phyloP scores from a whole-genome alignment of 2,113 vertebrate genomes.

The Erythrocebus patas region DNA sequence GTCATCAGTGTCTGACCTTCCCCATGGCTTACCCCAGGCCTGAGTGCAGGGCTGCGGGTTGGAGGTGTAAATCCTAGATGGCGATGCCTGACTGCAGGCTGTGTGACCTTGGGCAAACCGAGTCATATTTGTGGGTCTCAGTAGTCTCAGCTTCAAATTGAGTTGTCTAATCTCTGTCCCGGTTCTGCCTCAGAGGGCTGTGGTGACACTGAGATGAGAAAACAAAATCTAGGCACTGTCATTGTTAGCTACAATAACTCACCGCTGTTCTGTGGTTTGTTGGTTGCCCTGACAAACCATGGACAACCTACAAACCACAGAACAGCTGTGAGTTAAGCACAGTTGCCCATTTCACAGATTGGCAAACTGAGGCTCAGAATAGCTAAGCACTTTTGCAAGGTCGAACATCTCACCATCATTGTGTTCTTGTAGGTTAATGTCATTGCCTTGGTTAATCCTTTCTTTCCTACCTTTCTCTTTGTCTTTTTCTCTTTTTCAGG shows the following conservation, averaged over 20 bases:
- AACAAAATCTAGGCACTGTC: not conserved
- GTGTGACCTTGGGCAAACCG: not conserved
- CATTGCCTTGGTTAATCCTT: not conserved
- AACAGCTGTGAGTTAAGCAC: not conserved
- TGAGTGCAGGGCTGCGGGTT: not conserved
- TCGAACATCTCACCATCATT: rapidly evolving
- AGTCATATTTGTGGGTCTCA: not conserved
- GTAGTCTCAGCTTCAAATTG: not conserved
- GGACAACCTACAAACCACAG: not conserved
- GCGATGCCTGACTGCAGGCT: rapidly evolving
- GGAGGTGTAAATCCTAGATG: not conserved
- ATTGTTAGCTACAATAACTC: too few relatives aligned
- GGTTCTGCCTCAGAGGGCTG: not conserved
- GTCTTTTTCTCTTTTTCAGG: not conserved
- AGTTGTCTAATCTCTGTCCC: too few relatives aligned
- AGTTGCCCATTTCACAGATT: not conserved
- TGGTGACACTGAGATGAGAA: not conserved
- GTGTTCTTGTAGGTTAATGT: not conserved
- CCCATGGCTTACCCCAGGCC: not conserved
- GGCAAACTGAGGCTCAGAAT: not conserved
- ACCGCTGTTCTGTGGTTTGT: too few relatives aligned
- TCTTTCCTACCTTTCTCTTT: not conserved
- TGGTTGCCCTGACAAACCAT: too few relatives aligned
- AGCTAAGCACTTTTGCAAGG: not conserved
- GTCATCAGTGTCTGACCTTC: not conserved